phyloP scores from a whole-genome alignment of 2,888 invertebrate genomes.

The Drosophila tanythrix region DNA sequence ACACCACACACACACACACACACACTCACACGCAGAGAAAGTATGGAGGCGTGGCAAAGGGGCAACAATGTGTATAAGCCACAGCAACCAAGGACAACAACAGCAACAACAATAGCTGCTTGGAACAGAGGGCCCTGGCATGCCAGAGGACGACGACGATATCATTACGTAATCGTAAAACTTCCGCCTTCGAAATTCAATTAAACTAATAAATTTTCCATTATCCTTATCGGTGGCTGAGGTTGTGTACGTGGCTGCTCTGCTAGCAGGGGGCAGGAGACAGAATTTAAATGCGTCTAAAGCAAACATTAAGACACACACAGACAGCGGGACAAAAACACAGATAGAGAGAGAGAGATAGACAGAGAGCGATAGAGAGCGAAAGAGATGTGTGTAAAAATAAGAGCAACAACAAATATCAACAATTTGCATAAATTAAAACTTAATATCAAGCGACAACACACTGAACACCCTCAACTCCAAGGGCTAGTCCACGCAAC shows the following conservation, averaged over 20 bases:
- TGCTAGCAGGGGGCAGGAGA: slow-evolving; percentile 24
- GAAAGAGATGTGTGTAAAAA: slow-evolving; percentile 24
- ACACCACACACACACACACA: slow-evolving; percentile 46
- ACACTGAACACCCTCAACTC: slow-evolving; percentile 9
- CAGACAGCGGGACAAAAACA: slow-evolving; percentile 14
- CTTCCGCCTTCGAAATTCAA: slow-evolving; percentile 83
- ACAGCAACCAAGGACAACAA: slow-evolving; percentile 53
- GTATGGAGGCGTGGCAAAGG: background rate
- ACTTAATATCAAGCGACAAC: slow-evolving; percentile 71
- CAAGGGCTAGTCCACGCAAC: slow-evolving; percentile 1
- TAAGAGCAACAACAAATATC: slow-evolving; percentile 66
- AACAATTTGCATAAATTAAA: slow-evolving; percentile 84
- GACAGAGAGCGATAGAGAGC: slow-evolving; percentile 1
- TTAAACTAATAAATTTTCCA: slow-evolving; percentile 83
- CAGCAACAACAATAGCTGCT: slow-evolving; percentile 11
- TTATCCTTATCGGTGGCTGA: slow-evolving; percentile 79
- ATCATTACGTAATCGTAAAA: slow-evolving; percentile 79
- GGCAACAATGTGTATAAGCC: slow-evolving; percentile 61
- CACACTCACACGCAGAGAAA: slow-evolving; percentile 5
- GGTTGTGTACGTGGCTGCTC: slow-evolving; percentile 35
- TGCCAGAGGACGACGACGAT: slow-evolving; percentile 53
- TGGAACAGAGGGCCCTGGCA: slow-evolving; percentile 34
- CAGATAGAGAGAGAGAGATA: background rate
- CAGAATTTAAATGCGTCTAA: slow-evolving; percentile 69
- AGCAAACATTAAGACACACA: slow-evolving; percentile 60